Percentiles rank a stretch among this genome's conserved stretches.
These are phyloP conservation scores for Pedicia rivosa DNA, from an alignment of 2,888 invertebrate genomes.

Conservation along the genomic window DNA sequence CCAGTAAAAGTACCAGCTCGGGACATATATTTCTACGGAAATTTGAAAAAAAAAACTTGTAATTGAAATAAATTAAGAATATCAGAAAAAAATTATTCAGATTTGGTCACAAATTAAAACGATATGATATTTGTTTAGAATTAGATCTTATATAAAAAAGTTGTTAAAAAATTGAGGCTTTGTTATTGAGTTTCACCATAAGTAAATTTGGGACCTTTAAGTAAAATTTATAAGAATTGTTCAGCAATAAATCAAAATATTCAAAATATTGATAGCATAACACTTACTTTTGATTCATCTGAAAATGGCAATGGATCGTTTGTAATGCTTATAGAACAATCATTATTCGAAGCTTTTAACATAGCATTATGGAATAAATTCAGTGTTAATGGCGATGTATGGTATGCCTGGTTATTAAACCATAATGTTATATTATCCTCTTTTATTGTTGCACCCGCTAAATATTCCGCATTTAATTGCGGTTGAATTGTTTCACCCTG, in stretches of 20 bases:
- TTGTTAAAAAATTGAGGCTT: too few species aligned
- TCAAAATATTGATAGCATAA: too few species aligned
- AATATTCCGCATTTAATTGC: conserved; percentile 32
- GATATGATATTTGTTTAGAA: too few species aligned
- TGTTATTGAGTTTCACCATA: too few species aligned
- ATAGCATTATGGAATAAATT: too few species aligned
- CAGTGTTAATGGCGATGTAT: conserved; percentile 46
- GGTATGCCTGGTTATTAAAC: conserved; percentile 68
- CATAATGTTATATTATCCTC: conserved; percentile 38
- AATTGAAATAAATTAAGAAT: conserved; percentile 4
- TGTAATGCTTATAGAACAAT: conserved; percentile 27
- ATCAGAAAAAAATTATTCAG: conserved; percentile 41
- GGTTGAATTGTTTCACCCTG: too few species aligned
- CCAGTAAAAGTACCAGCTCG: conserved; percentile 27
- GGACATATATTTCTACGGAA: not conserved
- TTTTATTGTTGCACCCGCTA: conserved; percentile 38
- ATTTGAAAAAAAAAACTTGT: not conserved
- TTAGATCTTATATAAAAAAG: too few species aligned
- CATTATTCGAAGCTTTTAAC: too few species aligned
- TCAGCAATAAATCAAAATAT: too few species aligned
- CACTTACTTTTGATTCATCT: conserved; percentile 37
- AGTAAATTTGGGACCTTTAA: too few species aligned
- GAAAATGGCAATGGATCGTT: conserved; percentile 56
- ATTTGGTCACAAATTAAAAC: too few species aligned
- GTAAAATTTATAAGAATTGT: too few species aligned